These are phyloP conservation scores for Carassius carassius DNA, from an alignment of 2,113 vertebrate genomes.

Conservation along the genomic window DNA sequence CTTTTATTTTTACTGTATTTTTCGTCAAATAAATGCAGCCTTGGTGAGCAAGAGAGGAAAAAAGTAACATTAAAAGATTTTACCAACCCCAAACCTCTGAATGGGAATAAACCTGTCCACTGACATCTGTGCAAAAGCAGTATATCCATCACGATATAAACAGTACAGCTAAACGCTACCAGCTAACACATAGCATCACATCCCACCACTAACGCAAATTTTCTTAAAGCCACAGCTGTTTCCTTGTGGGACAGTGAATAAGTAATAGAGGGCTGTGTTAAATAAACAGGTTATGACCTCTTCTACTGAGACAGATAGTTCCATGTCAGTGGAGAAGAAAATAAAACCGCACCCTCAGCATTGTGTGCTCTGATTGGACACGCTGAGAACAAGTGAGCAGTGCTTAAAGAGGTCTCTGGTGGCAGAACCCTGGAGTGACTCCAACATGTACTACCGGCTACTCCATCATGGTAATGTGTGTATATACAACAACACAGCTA, in stretches of 20 bases:
- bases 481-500: slow-evolving; percentile 45
- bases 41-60: background rate
- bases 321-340: background rate
- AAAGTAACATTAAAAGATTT: background rate
- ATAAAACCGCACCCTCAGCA: slow-evolving; percentile 36
- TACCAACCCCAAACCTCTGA: background rate
- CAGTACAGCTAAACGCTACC: background rate
- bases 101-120: background rate
- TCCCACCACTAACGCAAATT: background rate
- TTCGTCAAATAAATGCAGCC: background rate
- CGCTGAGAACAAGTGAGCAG: slow-evolving; percentile 6
- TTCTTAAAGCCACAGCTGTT: background rate
- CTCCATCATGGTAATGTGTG: slow-evolving; percentile 42
- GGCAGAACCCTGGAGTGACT: slow-evolving; percentile 19
- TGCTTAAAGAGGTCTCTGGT: slow-evolving; percentile 34
- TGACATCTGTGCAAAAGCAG: background rate
- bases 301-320: slow-evolving; percentile 7
- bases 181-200: background rate
- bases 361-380: slow-evolving; percentile 4
- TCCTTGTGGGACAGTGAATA: slow-evolving; percentile 16
- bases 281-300: slow-evolving; percentile 27
- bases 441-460: slow-evolving; percentile 18
- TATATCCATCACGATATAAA: background rate
- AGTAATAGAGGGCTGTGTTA: background rate
- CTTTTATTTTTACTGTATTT: background rate